phyloP scores from a whole-genome alignment of 2,113 vertebrate species.

The Tenrec ecaudatus region DNA sequence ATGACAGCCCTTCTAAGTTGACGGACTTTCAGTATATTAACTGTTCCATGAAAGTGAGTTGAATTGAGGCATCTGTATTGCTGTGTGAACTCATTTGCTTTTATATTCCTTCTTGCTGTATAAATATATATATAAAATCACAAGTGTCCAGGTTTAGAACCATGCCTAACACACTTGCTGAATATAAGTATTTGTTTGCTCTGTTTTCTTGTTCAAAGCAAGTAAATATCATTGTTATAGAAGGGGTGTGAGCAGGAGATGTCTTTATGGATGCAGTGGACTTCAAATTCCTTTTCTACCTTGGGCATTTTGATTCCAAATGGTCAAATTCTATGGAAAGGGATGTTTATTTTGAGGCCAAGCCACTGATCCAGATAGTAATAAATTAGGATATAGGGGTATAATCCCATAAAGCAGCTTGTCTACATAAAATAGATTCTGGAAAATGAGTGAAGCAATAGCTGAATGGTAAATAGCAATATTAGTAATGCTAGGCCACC shows the following conservation, averaged over 20 bases:
- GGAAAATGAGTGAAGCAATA: background rate
- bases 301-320: conserved; percentile 5
- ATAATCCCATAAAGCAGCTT: background rate
- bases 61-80: too few species aligned
- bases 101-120: background rate
- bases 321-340: background rate
- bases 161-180: background rate
- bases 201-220: background rate
- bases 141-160: background rate
- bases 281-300: background rate
- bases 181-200: background rate
- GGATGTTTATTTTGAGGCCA: background rate
- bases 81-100: too few species aligned
- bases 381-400: conserved; percentile 5
- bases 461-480: conserved; percentile 62
- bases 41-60: too few species aligned
- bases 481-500: conserved; percentile 70
- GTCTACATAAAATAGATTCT: conserved; percentile 41
- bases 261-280: background rate
- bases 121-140: background rate
- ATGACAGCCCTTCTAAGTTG: too few species aligned
- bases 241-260: background rate
- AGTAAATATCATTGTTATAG: background rate
- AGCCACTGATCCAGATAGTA: background rate
- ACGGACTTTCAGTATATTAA: too few species aligned